These are phyloP conservation scores for Microcebus murinus DNA, from an alignment of 2,113 vertebrate genomes.

Conservation along the genomic window DNA sequence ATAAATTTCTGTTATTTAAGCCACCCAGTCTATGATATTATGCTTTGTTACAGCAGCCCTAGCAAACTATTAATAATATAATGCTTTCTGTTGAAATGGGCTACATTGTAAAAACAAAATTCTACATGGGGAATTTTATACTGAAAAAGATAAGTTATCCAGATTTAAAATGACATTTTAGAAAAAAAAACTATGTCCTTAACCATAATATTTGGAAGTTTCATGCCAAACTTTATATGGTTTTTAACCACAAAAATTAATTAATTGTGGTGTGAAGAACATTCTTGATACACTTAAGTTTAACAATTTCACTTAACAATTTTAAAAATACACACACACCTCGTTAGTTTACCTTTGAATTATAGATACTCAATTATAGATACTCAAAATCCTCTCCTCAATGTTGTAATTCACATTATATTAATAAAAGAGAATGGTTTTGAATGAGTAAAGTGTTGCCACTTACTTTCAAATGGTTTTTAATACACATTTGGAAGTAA, in stretches of 20 bases:
- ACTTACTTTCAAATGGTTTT: conserved; percentile 76
- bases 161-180: background rate
- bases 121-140: background rate
- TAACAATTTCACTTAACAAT: background rate
- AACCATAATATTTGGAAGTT: background rate
- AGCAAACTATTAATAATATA: background rate
- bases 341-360: conserved; percentile 71
- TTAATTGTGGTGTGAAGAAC: background rate
- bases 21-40: background rate
- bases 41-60: background rate
- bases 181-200: background rate
- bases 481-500: background rate
- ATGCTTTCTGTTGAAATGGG: background rate
- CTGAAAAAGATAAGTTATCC: background rate
- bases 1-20: background rate
- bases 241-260: background rate
- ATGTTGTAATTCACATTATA: conserved; percentile 64
- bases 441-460: conserved; percentile 48
- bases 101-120: background rate
- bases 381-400: conserved; percentile 61
- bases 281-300: background rate
- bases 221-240: too few species aligned
- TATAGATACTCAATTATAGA: conserved; percentile 69
- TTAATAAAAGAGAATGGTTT: conserved; percentile 70
- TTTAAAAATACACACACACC: conserved; percentile 33